Evolutionary conservation across 2,797 vertebrate genomes (phyloP).

Genomic region (Phalanger gymnotis): DNA sequence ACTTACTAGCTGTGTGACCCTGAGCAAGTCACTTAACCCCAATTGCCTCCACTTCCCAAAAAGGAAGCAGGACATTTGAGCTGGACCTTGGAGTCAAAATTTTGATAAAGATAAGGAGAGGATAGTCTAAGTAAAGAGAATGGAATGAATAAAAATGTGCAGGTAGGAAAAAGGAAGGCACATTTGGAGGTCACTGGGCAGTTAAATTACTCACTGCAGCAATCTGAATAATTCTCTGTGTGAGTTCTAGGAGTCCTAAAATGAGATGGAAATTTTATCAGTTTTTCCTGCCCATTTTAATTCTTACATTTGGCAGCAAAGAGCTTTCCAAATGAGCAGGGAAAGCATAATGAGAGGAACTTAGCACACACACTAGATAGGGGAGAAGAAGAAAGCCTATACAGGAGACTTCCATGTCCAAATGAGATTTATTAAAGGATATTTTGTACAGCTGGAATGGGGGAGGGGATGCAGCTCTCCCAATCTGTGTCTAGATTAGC

Average conservation of each 20-base stretch:
- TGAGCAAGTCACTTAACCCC: background rate
- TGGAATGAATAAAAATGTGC: background rate
- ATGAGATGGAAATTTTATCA: background rate
- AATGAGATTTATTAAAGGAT: background rate
- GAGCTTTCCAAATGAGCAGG: background rate
- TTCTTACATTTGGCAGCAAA: background rate
- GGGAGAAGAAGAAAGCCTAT: background rate
- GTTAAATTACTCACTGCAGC: background rate
- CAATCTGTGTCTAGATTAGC: background rate
- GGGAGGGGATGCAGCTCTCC: background rate
- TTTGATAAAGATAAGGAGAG: background rate
- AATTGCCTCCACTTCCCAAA: background rate
- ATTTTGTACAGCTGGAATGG: background rate
- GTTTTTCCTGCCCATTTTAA: background rate
- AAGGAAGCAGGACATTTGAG: background rate
- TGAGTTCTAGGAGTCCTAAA: background rate
- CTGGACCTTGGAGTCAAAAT: background rate
- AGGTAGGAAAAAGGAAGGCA: background rate
- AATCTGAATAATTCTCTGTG: background rate
- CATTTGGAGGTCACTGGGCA: background rate
- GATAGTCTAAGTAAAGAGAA: background rate
- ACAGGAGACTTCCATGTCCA: background rate
- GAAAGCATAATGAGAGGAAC: background rate
- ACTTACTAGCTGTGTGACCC: background rate
- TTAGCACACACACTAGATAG: background rate